These are phyloP conservation scores for Calypte anna DNA, from an alignment of 2,113 vertebrate species.

Conservation along the genomic window DNA sequence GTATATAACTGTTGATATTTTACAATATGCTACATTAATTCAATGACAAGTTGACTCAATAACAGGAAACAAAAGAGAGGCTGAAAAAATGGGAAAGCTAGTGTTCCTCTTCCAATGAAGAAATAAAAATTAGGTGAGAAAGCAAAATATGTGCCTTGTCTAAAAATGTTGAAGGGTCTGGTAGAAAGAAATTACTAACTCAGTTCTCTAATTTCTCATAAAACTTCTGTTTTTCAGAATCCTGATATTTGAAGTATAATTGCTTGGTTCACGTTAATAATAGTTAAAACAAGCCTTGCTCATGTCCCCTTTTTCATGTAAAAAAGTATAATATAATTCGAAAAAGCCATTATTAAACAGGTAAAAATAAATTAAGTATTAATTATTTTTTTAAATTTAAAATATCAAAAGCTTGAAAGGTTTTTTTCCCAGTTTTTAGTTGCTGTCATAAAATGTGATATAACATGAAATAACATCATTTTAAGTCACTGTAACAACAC, in stretches of 20 bases:
- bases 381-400: background rate
- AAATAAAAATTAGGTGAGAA: background rate
- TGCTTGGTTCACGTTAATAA: background rate
- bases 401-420: background rate
- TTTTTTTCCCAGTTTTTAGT: background rate
- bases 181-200: background rate
- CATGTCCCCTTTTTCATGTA: background rate
- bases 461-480: background rate
- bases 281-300: background rate
- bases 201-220: background rate
- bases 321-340: background rate
- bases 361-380: background rate
- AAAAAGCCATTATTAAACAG: background rate
- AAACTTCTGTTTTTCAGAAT: background rate
- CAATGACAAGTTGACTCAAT: background rate
- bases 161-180: background rate
- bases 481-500: background rate
- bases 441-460: background rate
- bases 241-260: background rate
- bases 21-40: background rate
- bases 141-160: background rate
- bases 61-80: background rate
- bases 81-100: background rate
- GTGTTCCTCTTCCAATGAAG: background rate
- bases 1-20: background rate